A percentile compares a stretch with the other conserved stretches of the same genome.
phyloP scores from a whole-genome alignment of 2,113 vertebrate species.

The Onychorhynchus coronatus region DNA sequence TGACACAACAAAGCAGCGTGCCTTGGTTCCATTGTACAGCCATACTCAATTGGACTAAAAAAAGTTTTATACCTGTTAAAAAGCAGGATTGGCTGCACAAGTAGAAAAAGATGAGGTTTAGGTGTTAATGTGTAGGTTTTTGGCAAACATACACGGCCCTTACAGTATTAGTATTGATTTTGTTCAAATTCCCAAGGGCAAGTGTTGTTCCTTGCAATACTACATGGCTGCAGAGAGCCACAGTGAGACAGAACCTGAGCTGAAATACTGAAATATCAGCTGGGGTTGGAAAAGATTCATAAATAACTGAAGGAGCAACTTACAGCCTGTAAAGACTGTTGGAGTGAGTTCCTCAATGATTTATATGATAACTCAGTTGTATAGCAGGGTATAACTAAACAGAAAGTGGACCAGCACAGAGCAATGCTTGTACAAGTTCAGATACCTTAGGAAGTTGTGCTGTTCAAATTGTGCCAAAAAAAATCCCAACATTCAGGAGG shows the following conservation, averaged over 20 bases:
- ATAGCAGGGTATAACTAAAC: background rate
- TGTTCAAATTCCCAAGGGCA: background rate
- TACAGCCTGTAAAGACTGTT: background rate
- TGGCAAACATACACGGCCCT: background rate
- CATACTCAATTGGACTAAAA: background rate
- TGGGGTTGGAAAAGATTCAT: background rate
- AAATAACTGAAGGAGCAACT: background rate
- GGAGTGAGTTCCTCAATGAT: background rate
- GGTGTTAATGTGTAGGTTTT: background rate
- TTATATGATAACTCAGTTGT: background rate
- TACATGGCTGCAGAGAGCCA: background rate
- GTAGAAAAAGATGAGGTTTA: background rate
- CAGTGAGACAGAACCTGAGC: background rate
- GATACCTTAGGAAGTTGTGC: background rate
- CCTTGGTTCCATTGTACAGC: background rate
- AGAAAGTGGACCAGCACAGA: background rate
- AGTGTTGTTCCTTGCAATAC: rapidly evolving
- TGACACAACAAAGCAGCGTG: background rate
- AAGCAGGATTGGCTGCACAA: background rate
- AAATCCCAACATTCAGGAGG: background rate
- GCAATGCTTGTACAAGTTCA: background rate
- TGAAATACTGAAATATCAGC: background rate
- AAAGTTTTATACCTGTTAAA: background rate
- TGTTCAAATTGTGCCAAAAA: background rate
- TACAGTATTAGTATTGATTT: background rate